These are phyloP conservation scores for Xenus cinereus DNA, from an alignment of 2,113 vertebrate genomes.

Conservation along the genomic window DNA sequence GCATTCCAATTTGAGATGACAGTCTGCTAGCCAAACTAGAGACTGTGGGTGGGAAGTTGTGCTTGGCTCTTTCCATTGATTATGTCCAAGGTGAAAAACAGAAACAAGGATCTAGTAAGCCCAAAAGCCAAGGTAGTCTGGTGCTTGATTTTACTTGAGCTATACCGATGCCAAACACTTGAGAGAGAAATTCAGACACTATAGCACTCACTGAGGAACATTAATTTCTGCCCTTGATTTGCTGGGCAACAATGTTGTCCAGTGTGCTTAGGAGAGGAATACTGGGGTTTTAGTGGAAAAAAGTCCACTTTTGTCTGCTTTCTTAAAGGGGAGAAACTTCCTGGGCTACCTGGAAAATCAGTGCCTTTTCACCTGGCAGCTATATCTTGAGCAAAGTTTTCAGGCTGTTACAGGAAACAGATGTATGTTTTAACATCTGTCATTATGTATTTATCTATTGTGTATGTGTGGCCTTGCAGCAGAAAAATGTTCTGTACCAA, in stretches of 20 bases:
- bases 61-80: not conserved
- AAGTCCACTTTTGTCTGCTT: not conserved
- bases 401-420: not conserved
- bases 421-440: not conserved
- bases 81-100: not conserved
- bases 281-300: not conserved
- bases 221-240: not conserved
- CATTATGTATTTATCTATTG: not conserved
- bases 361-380: not conserved
- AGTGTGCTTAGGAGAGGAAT: not conserved
- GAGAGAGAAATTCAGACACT: not conserved
- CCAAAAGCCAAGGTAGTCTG: not conserved
- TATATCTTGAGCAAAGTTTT: not conserved
- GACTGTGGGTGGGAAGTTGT: not conserved
- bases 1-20: not conserved
- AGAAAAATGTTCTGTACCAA: not conserved
- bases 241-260: not conserved
- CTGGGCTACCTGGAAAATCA: not conserved
- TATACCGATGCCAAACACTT: not conserved
- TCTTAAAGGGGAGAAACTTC: not conserved
- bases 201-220: not conserved
- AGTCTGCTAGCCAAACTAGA: not conserved
- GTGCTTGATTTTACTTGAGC: not conserved
- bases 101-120: not conserved
- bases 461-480: not conserved